Base-by-base conservation (phyloP, 2,888 invertebrate species). In the Tortrix viridana region DNA sequence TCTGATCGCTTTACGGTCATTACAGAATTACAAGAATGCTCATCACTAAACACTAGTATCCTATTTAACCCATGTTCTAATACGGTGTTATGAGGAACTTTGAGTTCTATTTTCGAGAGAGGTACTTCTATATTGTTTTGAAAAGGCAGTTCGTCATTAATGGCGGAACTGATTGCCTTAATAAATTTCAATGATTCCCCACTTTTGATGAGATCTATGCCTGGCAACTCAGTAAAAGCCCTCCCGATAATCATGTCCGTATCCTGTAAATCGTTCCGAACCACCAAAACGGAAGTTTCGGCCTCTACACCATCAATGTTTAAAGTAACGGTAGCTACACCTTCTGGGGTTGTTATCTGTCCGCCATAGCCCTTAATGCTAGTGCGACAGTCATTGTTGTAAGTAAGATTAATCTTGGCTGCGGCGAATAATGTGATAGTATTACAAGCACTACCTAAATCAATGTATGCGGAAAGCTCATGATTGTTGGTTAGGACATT, bases 361-460 rank as follows among this genome's bases (percentile, higher is more conserved):
- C 62, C 62, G 14, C 62, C 56, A 43, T 56, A 62, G 5, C 50
- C 50, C 22, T 52, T 56, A 16, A 62, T 62, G 43, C 56, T 62
- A 16, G 56, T 62, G n/a, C 14, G 37, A 55, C 38, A 55, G 38
- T 55, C 23, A 2, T 48, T 54, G 4, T 44, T 44, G 12, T 56
- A 43, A 9, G 12, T 12, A 4, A 43, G 14, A 12, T 5, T 14
- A n/a, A 43, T 43, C 43, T 4, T 5, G 22, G 44, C 44, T 22
- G 62, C 62, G 6, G 62, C 62, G 9, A 44, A 50, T 18, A 52
- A 22, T 7, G 49, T 56, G 20, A 56, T 62, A 22, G 52, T 56
- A 22, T 62, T 62, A 20, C 50, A 41, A 54, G 43, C 43, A 43
- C 43, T 43, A 43, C 43, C 49, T 49, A 49, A 26, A 26, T 49